Evolutionary conservation across 1,140 invertebrate genomes (phyloP).

Genomic region (Aphelinus certus): DNA sequence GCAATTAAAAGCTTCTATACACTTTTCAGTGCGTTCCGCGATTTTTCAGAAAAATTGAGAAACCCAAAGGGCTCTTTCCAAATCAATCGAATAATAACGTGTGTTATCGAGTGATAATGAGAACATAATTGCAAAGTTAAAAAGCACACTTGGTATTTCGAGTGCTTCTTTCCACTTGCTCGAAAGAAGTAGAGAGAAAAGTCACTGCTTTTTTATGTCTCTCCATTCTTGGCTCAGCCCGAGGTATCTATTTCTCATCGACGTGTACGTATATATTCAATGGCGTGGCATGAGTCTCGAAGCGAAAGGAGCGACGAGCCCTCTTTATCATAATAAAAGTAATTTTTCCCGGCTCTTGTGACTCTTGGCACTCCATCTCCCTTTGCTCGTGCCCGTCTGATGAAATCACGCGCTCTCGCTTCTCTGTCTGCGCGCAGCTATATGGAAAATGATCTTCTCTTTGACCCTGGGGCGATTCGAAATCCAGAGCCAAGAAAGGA

Average conservation of each 20-base stretch:
- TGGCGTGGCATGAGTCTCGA: conserved; percentile 17
- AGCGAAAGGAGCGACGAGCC: not conserved
- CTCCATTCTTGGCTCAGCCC: not conserved
- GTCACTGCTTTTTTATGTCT: not conserved
- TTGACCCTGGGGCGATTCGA: conserved; percentile 28
- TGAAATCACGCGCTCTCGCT: conserved; percentile 9
- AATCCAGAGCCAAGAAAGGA: conserved; percentile 22
- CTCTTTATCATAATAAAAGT: conserved; percentile 39
- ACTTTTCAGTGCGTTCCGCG: no score
- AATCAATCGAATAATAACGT: no score
- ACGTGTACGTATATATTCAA: conserved; percentile 16
- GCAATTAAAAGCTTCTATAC: no score
- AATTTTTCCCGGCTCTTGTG: conserved; percentile 14
- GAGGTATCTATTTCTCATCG: not conserved
- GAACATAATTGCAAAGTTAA: conserved; percentile 13
- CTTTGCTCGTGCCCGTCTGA: not conserved
- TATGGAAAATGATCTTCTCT: conserved; percentile 33
- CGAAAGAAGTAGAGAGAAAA: not conserved
- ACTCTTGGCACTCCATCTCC: not conserved
- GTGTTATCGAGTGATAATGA: no score
- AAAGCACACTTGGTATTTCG: conserved; percentile 7
- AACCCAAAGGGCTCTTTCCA: no score
- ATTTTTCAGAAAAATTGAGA: no score
- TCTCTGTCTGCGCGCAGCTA: not conserved
- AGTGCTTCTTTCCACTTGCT: not conserved